phyloP scores from a whole-genome alignment of 1,140 invertebrate genomes.

The Maconellicoccus hirsutus region DNA sequence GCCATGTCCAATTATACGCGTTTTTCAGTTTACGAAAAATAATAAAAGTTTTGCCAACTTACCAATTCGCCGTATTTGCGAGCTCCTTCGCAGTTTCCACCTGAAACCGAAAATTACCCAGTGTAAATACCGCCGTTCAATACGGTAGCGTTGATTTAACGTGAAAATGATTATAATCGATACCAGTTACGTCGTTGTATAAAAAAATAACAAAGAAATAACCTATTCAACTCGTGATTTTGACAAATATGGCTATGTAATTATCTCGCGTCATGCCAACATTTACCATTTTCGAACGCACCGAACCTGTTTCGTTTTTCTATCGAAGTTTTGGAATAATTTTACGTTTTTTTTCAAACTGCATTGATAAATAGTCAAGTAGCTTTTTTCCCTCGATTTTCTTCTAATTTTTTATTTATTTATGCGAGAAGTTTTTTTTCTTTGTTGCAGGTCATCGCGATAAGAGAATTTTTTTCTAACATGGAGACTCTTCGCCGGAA shows the following conservation, averaged over 20 bases:
- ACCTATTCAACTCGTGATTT: background rate
- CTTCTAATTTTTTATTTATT: too few relatives aligned
- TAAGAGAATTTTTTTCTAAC: too few relatives aligned
- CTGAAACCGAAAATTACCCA: too few relatives aligned
- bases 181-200: background rate
- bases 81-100: too few relatives aligned
- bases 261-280: background rate
- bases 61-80: too few relatives aligned
- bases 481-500: too few relatives aligned
- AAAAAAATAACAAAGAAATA: background rate
- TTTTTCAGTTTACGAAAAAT: too few relatives aligned
- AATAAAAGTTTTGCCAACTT: too few relatives aligned
- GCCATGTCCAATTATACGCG: background rate
- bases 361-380: background rate
- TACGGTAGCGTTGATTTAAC: background rate
- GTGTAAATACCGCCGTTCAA: background rate
- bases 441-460: too few relatives aligned
- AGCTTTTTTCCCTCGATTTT: too few relatives aligned
- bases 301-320: background rate
- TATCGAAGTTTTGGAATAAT: background rate
- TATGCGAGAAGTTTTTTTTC: too few relatives aligned
- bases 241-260: conserved; percentile 9
- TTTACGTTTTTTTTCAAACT: background rate
- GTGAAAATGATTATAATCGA: background rate
- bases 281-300: background rate